A percentile compares a stretch with the other conserved stretches of the same genome.
phyloP scores from a whole-genome alignment of 35 echinoderm and acorn worm genomes.

The Anneissia japonica region DNA sequence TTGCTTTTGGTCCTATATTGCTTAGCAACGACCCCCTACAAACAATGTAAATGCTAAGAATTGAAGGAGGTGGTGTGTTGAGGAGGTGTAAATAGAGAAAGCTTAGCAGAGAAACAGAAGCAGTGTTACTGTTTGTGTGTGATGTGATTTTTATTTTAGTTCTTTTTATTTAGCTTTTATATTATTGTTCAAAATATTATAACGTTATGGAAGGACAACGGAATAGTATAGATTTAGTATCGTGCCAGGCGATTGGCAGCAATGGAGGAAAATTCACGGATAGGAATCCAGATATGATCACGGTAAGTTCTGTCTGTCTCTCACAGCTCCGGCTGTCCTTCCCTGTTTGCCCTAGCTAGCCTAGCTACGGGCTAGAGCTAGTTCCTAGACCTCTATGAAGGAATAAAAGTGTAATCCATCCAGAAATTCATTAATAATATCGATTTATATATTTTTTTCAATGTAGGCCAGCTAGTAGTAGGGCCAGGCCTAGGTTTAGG shows the following conservation, averaged over 20 bases:
- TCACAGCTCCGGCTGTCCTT: neutral
- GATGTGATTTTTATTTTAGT: neutral
- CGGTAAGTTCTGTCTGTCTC: constrained; percentile 39
- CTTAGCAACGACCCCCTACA: neutral
- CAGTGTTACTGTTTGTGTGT: neutral
- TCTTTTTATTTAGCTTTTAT: neutral
- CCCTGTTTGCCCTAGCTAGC: neutral
- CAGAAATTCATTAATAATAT: too few relatives aligned
- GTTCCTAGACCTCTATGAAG: neutral
- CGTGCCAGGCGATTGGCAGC: constrained; percentile 33
- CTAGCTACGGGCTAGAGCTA: neutral
- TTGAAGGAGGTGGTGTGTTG: too few relatives aligned
- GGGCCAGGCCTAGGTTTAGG: too few relatives aligned
- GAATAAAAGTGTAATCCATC: too few relatives aligned
- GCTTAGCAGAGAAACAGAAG: too few relatives aligned
- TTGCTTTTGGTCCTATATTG: neutral
- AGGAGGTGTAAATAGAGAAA: neutral
- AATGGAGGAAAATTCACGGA: constrained; percentile 76
- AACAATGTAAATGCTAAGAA: too few relatives aligned
- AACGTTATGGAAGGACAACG: neutral
- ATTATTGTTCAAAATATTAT: neutral
- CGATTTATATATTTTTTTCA: too few relatives aligned
- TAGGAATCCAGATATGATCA: constrained; percentile 82
- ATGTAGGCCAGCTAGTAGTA: too few relatives aligned
- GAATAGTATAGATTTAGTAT: neutral